These are phyloP conservation scores for Siphlonurus alternatus DNA, from an alignment of 2,888 invertebrate genomes.

Conservation along the genomic window DNA sequence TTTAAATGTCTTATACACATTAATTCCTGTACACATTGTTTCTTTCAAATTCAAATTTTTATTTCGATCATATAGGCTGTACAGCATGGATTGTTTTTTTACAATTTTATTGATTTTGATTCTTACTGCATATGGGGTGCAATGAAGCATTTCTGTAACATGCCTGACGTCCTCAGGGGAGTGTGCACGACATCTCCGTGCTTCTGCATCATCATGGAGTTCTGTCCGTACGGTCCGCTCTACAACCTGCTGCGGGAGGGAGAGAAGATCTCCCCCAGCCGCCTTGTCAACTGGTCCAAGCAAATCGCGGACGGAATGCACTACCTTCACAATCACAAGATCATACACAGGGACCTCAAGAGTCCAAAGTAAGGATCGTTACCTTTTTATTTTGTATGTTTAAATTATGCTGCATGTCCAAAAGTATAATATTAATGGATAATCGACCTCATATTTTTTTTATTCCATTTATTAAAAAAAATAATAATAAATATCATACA, in stretches of 20 bases:
- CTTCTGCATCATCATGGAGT: constrained; percentile 97
- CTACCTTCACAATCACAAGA: constrained; percentile 88
- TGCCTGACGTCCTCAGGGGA: constrained; percentile 63
- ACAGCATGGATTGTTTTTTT: no score
- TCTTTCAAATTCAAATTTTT: not conserved
- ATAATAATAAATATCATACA: no score
- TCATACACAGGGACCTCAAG: constrained; percentile 96
- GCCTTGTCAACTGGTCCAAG: constrained; percentile 82
- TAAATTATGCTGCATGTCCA: constrained; percentile 7
- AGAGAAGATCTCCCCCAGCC: constrained; percentile 64
- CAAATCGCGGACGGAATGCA: constrained; percentile 95
- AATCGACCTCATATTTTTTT: constrained; percentile 1
- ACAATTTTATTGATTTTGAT: no score
- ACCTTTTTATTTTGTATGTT: constrained; percentile 2
- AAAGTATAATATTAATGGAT: constrained; percentile 4
- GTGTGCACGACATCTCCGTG: constrained; percentile 85
- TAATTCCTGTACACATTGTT: no score
- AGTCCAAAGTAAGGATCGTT: constrained; percentile 98
- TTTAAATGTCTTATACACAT: not conserved
- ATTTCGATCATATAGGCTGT: constrained; percentile 14
- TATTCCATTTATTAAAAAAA: constrained; percentile 9
- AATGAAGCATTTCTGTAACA: no score
- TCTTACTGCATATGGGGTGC: not conserved
- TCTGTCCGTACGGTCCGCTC: constrained; percentile 86
- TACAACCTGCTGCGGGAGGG: constrained; percentile 79